phyloP scores from a whole-genome alignment of 23 tunicate species.

The Ascidia mentula region DNA sequence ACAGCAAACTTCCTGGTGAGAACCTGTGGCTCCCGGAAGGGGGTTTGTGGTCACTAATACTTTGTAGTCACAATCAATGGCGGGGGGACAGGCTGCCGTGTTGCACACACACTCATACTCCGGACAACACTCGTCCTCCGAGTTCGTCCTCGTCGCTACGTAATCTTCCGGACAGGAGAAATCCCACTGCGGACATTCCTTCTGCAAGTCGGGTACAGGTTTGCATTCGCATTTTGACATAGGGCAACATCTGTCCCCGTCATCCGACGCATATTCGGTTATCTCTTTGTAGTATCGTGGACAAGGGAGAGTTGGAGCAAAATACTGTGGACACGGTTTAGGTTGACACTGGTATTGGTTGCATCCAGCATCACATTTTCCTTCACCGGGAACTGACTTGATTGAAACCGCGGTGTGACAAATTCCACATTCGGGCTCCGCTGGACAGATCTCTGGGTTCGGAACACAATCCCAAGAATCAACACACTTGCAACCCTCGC shows the following conservation, averaged over 20 bases:
- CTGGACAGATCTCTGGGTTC: constrained; percentile 22
- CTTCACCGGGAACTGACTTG: background rate
- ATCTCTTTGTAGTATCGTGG: constrained; percentile 10
- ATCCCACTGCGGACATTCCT: constrained; percentile 37
- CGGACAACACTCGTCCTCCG: constrained; percentile 33
- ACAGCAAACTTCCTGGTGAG: constrained; percentile 39
- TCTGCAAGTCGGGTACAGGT: constrained; percentile 6
- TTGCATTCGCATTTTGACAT: constrained; percentile 26
- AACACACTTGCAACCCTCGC: constrained; percentile 24
- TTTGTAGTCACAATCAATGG: constrained; percentile 18
- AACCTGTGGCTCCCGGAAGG: background rate
- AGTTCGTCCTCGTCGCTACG: background rate
- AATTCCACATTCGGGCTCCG: constrained; percentile 12
- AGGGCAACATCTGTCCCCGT: constrained; percentile 40
- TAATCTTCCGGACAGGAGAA: constrained; percentile 9
- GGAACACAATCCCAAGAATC: constrained; percentile 20
- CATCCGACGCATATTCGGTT: constrained; percentile 17
- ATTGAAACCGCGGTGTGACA: background rate
- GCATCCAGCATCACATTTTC: constrained; percentile 27
- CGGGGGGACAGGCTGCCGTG: constrained; percentile 28
- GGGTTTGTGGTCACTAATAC: background rate
- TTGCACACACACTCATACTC: constrained; percentile 40
- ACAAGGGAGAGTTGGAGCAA: constrained; percentile 16
- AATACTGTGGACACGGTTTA: background rate
- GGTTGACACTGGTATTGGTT: constrained; percentile 23